These are phyloP conservation scores for Peromyscus melanophrys DNA, from an alignment of 2,797 vertebrate genomes.

Conservation along the genomic window DNA sequence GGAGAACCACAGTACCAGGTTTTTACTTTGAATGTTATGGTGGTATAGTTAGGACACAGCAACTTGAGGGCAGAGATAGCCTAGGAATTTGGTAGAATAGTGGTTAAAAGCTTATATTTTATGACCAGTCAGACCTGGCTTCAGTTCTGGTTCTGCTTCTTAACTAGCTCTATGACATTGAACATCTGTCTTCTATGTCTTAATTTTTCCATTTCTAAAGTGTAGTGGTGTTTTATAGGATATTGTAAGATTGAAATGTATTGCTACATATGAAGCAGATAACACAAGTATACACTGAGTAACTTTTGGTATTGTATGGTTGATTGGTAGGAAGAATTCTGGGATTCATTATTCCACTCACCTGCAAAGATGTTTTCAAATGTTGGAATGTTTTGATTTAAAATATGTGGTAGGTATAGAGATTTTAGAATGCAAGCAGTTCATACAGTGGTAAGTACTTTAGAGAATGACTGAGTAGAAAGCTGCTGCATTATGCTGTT, in stretches of 20 bases:
- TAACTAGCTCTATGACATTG: not conserved
- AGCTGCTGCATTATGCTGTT: not conserved
- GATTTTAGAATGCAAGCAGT: not conserved
- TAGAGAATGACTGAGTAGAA: not conserved
- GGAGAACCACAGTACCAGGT: not conserved
- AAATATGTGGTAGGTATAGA: not conserved
- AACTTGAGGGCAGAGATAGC: not conserved
- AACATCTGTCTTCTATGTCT: not conserved
- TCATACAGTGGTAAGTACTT: not conserved
- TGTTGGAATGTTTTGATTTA: slow-evolving; percentile 44
- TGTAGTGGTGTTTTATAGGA: not conserved
- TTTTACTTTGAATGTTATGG: not conserved
- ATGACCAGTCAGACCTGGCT: not conserved
- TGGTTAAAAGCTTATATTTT: not conserved
- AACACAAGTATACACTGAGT: not conserved
- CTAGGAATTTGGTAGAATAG: too few species aligned
- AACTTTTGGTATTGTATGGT: not conserved
- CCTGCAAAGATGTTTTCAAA: slow-evolving; percentile 67
- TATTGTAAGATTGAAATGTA: not conserved
- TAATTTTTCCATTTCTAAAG: slow-evolving; percentile 38
- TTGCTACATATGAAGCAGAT: not conserved
- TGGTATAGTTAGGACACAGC: not conserved
- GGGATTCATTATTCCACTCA: slow-evolving; percentile 8
- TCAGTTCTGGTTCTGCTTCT: not conserved
- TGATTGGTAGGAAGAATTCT: slow-evolving; percentile 49